Evolutionary conservation across 2,797 vertebrate genomes (phyloP), one percentile per base, ranked within the genome.

Genomic region (Protosalanx chinensis): DNA sequence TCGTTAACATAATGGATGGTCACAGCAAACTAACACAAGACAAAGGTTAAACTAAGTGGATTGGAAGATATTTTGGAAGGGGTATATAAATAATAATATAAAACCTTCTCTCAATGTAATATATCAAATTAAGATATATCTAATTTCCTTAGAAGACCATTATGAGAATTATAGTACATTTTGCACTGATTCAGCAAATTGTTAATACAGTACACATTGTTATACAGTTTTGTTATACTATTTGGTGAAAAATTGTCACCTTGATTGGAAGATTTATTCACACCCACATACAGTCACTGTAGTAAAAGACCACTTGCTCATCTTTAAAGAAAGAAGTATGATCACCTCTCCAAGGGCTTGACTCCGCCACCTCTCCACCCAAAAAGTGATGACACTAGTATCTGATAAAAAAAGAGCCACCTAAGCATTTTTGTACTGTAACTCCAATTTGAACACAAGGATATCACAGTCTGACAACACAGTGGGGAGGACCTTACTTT

Each of bases 321-420:
- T 77, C 70, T 85, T 61, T 78, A 79, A 81, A 85, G 81, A 81
- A 59, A 81, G 61, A 60, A 78, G 78, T 83, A 83, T 79, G 80
- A 85, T 84, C 79, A 71, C 76, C 82, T 88, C 88, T 89, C 90
- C 74, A 82, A 86, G 85, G 88, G 81, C 85, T 87, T 86, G 85
- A 88, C 85, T 87, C 71, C 49, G 80, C 67, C 67, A 61, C 81
- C 32, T 46, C 79, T 84, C 84, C 83, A 76, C 81, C 78, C 59
- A 75, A 78, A 78, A 85, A 89, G 76, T 81, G 85, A 91, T 91
- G 87, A 90, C 82, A 75, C 84, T 80, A 84, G 86, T 73, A 82
- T 88, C 76, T 85, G 69, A 57, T 20, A 67, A 79, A 84, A 84
- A 84, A 84, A 70, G 69, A 41, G 30, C 46, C 33, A 77, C 63